phyloP scores from a whole-genome alignment of 2,888 invertebrate species.

The Trichacis sp. region DNA sequence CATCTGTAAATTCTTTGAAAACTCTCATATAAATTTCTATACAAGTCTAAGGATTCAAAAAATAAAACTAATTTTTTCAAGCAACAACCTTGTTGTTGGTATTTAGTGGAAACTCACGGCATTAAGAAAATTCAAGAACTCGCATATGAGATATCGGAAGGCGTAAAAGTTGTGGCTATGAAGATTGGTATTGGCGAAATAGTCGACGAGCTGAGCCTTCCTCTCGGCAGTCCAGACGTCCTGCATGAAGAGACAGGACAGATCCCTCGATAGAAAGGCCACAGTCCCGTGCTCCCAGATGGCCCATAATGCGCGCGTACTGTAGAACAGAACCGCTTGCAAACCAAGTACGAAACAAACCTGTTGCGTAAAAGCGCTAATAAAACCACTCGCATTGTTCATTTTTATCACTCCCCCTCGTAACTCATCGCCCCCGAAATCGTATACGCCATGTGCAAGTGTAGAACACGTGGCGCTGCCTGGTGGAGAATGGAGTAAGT shows the following conservation, averaged over 20 bases:
- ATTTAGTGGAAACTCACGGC: conserved; percentile 76
- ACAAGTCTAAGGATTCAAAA: no score
- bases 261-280: conserved; percentile 73
- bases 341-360: conserved; percentile 76
- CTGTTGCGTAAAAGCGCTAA: conserved; percentile 43
- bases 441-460: no score
- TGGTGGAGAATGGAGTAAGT: no score
- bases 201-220: conserved; percentile 72
- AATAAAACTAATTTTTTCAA: no score
- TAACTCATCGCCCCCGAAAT: no score
- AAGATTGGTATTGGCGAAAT: conserved; percentile 72
- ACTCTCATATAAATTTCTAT: no score
- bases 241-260: conserved; percentile 71
- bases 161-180: conserved; percentile 77
- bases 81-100: no score
- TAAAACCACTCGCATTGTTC: background rate
- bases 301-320: conserved; percentile 80
- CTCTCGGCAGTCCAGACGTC: conserved; percentile 73
- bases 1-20: no score
- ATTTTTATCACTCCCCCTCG: no score
- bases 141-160: conserved; percentile 77
- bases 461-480: no score
- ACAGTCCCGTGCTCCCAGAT: conserved; percentile 78
- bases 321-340: conserved; percentile 78
- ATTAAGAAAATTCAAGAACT: conserved; percentile 80